Evolutionary conservation across 2,888 invertebrate species (phyloP).

Genomic region (Tetranychus piercei): DNA sequence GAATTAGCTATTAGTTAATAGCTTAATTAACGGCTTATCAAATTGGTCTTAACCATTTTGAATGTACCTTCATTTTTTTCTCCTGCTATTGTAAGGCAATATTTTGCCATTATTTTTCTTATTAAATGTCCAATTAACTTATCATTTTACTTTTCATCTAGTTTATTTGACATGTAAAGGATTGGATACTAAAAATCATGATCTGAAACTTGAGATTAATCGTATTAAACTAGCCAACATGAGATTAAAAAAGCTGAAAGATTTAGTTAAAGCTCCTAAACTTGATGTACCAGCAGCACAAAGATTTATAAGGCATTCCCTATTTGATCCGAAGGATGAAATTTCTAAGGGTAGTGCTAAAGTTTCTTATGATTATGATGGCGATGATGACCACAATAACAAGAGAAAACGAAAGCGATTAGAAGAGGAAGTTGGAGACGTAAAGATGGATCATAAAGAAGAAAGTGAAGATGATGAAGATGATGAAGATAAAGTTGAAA

Average conservation of each 20-base stretch:
- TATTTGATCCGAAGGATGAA: not conserved
- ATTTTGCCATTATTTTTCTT: too few species aligned
- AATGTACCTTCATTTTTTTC: not conserved
- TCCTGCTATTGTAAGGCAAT: too few species aligned
- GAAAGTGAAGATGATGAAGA: not conserved
- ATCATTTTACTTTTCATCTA: not conserved
- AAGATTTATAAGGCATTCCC: not conserved
- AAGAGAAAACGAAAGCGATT: slow-evolving; percentile 3
- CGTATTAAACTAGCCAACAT: not conserved
- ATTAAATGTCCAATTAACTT: not conserved
- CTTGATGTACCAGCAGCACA: not conserved
- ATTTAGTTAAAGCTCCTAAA: not conserved
- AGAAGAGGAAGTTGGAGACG: too few species aligned
- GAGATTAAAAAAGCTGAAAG: not conserved
- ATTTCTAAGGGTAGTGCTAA: too few species aligned
- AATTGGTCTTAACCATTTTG: too few species aligned
- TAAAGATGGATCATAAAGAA: not conserved
- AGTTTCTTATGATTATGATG: not conserved
- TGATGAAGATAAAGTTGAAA: too few species aligned
- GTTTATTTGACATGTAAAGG: not conserved
- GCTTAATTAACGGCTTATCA: too few species aligned
- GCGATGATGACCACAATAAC: not conserved
- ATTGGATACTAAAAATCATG: not conserved
- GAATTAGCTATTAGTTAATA: not conserved
- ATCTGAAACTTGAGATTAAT: not conserved